Evolutionary conservation across 2,113 vertebrate genomes (phyloP).

Genomic region (Perca flavescens): DNA sequence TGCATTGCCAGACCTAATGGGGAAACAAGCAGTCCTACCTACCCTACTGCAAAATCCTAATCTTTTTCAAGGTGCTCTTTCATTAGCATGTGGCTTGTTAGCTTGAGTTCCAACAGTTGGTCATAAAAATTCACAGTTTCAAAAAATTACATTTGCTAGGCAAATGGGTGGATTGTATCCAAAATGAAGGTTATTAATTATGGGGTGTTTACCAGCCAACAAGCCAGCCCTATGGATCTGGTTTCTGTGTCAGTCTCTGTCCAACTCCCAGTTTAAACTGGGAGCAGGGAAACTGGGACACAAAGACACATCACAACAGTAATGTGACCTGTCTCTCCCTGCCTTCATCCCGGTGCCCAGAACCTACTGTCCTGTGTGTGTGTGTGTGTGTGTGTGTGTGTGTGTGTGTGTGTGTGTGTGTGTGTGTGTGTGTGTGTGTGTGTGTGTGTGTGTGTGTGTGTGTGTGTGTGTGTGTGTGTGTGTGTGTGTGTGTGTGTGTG

Average conservation of each 20-base stretch:
- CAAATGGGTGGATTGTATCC: not conserved
- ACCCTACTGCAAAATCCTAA: too few relatives aligned
- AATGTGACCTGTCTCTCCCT: slow-evolving; percentile 22
- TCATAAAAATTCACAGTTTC: too few relatives aligned
- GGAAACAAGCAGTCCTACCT: not conserved
- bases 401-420: not conserved
- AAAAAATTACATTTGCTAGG: not conserved
- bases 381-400: slow-evolving; percentile 31
- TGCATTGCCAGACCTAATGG: too few relatives aligned
- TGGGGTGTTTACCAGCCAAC: not conserved
- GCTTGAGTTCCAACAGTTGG: too few relatives aligned
- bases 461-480: too few relatives aligned
- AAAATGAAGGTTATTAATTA: not conserved
- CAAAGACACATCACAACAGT: slow-evolving; percentile 5
- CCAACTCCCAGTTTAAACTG: slow-evolving; percentile 16
- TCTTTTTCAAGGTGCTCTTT: too few relatives aligned
- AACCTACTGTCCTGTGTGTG: slow-evolving; percentile 7
- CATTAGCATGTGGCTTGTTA: too few relatives aligned
- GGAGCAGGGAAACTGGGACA: slow-evolving; percentile 48
- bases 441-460: too few relatives aligned
- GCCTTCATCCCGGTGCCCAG: not conserved
- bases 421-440: too few relatives aligned
- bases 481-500: too few relatives aligned
- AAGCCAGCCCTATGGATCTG: not conserved
- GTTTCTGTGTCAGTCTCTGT: not conserved